Conservation (phyloP, 2,113 vertebrate species). For the Choloepus hoffmanni region DNA sequence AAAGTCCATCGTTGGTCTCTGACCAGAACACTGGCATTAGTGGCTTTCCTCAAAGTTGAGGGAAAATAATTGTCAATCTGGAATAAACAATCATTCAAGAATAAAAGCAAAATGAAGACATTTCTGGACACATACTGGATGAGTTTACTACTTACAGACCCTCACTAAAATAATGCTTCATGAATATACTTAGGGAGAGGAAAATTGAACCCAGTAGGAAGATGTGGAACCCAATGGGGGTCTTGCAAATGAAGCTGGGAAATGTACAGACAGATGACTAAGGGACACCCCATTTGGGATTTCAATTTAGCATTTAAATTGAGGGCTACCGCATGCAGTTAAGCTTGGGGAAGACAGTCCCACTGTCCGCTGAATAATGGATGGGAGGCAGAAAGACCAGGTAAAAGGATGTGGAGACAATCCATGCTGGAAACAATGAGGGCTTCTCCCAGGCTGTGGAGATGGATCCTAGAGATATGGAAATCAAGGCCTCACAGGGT, state of each 20-base stretch:
- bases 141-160: background rate
- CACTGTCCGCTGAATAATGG: background rate
- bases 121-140: background rate
- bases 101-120: background rate
- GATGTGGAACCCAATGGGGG: too few species aligned
- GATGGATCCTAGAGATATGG: background rate
- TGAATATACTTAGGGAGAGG: background rate
- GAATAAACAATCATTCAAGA: background rate
- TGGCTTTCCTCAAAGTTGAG: background rate
- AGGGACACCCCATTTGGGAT: background rate
- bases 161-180: background rate
- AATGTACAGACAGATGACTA: background rate
- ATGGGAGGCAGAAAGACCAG: too few species aligned
- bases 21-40: background rate
- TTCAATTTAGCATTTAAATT: background rate
- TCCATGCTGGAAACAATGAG: background rate
- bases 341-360: fast-evolving
- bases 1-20: background rate
- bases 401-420: background rate
- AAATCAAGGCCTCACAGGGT: background rate
- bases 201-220: background rate
- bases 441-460: background rate
- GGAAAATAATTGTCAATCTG: background rate
- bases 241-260: background rate
- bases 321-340: background rate